Base-by-base conservation (phyloP, 53 echinoderm and acorn worm genomes). In the Apostichopus leukothele region DNA sequence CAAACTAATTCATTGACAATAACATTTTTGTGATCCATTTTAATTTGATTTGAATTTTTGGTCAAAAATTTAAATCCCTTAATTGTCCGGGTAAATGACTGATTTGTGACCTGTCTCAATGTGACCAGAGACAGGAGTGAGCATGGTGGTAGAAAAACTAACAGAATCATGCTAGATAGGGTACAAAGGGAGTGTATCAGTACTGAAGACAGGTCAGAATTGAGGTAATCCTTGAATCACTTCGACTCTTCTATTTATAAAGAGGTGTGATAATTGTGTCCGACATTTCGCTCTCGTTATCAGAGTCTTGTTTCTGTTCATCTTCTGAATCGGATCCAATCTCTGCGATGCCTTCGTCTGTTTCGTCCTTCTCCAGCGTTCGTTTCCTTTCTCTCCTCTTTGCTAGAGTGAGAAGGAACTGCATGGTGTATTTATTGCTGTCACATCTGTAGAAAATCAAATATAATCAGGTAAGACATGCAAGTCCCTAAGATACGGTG, bases 371-470 rank as follows among this genome's bases (percentile, higher is more conserved):
- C 50, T 84, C 80, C 73, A 87, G 18, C 74, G 91, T 79, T 75
- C 89, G 51, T 87, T 94, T 91, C 90, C 87, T 84, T n/a, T 67
- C 22, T 88, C 86, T 76, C 76, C 89, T 83, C 89, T 88, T 91
- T 18, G 89, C 90, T 52, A 95, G 90, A 16, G 86, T 86, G 67
- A 91, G 73, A 6, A 96, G 66, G 86, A 94, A 96, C 87, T 93
- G 90, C 50, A 96, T 88, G 52, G 89, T 96, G 90, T 94, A 96
- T 57, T 86, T 75, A 81, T 96, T 96, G 90, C 87, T 90, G 91
- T 96, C 94, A 89, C 96, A 96, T 90, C 96, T 96, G 79, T 16
- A 89, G 57, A 57, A 39, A 39, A 39, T 39, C 39, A 39, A 39
- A 39, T 39, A 39, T 39, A 39, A 3, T 39, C 39, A 39, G 39